These are phyloP conservation scores for Morbakka virulenta DNA, from an alignment of 30 jellyfish, hydroid and myxozoan genomes.

Conservation along the genomic window DNA sequence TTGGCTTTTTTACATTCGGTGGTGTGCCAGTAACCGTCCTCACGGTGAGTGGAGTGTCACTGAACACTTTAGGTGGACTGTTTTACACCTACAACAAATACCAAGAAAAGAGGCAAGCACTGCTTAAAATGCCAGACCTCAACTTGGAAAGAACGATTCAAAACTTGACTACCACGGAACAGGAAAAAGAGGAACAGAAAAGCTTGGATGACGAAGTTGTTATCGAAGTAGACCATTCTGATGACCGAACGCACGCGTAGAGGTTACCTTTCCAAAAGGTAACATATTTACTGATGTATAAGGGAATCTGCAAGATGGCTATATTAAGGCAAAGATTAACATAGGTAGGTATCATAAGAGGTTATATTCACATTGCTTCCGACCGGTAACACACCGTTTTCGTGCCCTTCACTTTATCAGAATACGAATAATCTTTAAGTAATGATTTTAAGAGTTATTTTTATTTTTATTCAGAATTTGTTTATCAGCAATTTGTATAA, in stretches of 20 bases:
- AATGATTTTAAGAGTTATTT: no score
- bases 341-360: no score
- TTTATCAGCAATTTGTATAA: no score
- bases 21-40: conserved; percentile 82
- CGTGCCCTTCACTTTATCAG: no score
- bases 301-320: no score
- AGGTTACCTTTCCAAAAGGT: no score
- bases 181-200: background rate
- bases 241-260: background rate
- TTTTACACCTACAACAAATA: conserved; percentile 73
- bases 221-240: background rate
- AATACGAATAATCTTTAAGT: no score
- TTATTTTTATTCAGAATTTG: no score
- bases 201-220: background rate
- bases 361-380: no score
- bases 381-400: no score
- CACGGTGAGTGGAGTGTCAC: conserved; percentile 72
- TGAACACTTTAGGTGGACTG: conserved; percentile 87
- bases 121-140: background rate
- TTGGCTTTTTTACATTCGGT: conserved; percentile 97
- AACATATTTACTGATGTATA: no score
- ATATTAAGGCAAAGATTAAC: no score
- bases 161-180: background rate
- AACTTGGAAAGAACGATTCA: background rate
- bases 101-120: conserved; percentile 50